These are phyloP conservation scores for Drosophila ficusphila DNA, from an alignment of 1,140 invertebrate species.

Conservation along the genomic window DNA sequence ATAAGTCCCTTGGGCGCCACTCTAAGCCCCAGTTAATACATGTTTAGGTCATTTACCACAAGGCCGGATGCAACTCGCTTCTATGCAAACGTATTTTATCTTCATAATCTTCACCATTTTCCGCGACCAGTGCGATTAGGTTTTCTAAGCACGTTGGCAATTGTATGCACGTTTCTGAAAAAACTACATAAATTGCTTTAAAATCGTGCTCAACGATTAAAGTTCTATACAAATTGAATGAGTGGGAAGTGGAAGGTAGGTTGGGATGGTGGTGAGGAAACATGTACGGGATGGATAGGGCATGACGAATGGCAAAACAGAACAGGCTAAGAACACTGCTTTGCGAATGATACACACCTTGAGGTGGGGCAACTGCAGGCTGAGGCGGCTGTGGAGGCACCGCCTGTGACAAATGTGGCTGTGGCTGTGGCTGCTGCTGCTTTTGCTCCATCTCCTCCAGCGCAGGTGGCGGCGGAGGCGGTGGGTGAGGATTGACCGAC, in stretches of 20 bases:
- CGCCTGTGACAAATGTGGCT: conserved; percentile 27
- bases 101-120: conserved; percentile 84
- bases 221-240: conserved; percentile 45
- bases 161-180: conserved; percentile 84
- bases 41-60: conserved; percentile 82
- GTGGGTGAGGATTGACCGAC: conserved; percentile 49
- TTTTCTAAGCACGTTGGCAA: conserved; percentile 84
- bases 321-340: conserved; percentile 34
- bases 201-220: conserved; percentile 81
- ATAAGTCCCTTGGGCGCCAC: background rate
- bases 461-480: conserved; percentile 58
- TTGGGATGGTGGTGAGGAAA: background rate
- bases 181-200: conserved; percentile 84
- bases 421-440: conserved; percentile 26
- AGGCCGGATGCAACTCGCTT: conserved; percentile 82
- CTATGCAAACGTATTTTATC: conserved; percentile 83
- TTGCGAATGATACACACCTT: conserved; percentile 60
- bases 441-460: conserved; percentile 34
- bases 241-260: conserved; percentile 1
- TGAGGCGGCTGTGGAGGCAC: conserved; percentile 15
- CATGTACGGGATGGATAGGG: background rate
- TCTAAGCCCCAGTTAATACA: conserved; percentile 26
- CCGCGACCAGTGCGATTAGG: conserved; percentile 83
- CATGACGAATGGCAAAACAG: conserved; percentile 41
- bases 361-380: conserved; percentile 31